These are phyloP conservation scores for Galerucella pusilla DNA, from an alignment of 2,888 invertebrate genomes.

Conservation along the genomic window DNA sequence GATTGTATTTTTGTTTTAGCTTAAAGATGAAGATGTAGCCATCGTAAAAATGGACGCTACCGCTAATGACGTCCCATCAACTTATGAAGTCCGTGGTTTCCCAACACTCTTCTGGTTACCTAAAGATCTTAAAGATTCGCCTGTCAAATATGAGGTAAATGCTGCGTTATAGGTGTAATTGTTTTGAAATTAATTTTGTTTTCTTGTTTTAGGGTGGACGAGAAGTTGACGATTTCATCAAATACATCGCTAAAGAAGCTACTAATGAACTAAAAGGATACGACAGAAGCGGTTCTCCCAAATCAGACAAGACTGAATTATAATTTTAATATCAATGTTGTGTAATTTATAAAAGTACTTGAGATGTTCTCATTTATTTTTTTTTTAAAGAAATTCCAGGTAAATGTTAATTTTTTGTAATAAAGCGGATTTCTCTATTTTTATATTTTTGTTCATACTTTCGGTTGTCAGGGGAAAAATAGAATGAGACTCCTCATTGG, in stretches of 20 bases:
- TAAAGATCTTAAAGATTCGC: slow-evolving; percentile 80
- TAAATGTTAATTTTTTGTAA: slow-evolving; percentile 32
- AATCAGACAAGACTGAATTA: slow-evolving; percentile 70
- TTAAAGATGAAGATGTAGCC: slow-evolving; percentile 80
- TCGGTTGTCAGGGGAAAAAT: neutral
- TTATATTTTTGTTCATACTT: slow-evolving; percentile 26
- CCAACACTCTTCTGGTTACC: slow-evolving; percentile 97
- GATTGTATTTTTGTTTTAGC: slow-evolving; percentile 40
- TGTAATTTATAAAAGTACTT: slow-evolving; percentile 40
- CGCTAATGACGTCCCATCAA: slow-evolving; percentile 94
- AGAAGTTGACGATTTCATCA: slow-evolving; percentile 91
- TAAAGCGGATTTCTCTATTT: slow-evolving; percentile 35
- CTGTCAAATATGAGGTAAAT: slow-evolving; percentile 86
- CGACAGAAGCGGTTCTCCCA: slow-evolving; percentile 83
- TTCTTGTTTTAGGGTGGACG: slow-evolving; percentile 82
- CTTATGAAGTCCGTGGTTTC: slow-evolving; percentile 95
- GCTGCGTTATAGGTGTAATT: neutral
- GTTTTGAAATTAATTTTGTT: neutral
- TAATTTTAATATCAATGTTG: slow-evolving; percentile 60
- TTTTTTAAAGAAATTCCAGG: slow-evolving; percentile 36
- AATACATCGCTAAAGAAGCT: slow-evolving; percentile 93
- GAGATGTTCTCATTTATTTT: slow-evolving; percentile 37
- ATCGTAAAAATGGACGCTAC: slow-evolving; percentile 99
- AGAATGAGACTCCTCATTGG: neutral
- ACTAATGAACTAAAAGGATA: slow-evolving; percentile 88